Evolutionary conservation across 1,140 invertebrate species (phyloP), one percentile per base, ranked within the genome.

Genomic region (Drosophila lini): DNA sequence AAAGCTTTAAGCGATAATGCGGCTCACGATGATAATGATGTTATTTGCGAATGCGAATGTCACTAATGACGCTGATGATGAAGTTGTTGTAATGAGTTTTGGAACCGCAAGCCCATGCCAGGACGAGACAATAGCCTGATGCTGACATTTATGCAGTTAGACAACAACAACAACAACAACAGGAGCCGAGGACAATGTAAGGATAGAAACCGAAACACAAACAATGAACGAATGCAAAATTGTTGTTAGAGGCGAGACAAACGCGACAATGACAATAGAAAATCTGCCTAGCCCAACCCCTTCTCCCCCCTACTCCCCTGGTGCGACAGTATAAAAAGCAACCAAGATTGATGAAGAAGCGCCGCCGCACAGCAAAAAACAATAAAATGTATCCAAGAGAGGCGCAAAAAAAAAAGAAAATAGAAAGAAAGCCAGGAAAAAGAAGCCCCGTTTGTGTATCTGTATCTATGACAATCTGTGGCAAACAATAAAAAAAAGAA

Each of bases 291-390:
- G 31, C 62, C 57, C 42, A 76, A n/a, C 40, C 48, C 52, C 38
- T 28, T 28, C 10, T 13, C 8, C n/a, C 16, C 19, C 2, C 41
- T 31, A 25, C 32, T 31, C 48, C 47, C 25, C 44, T 52, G 55
- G 45, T 62, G 76, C 68, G 38, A 67, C 56, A 78, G 65, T 25
- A 73, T 68, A 85, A 85, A 86, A 77, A 82, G 69, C 47, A 61
- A 83, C 83, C 76, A 86, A 86, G 82, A 86, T 86, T 86, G 82
- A 86, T 86, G 82, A 86, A 86, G 85, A 88, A 83, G 60, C 67
- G 41, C 56, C 55, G 52, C 34, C 52, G 25, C 52, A 76, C 53
- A 77, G 73, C 60, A 71, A 84, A 81, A 83, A 82, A 80, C 77
- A 84, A 83, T 83, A 84, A 83, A 83, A 83, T 83, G 81, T 83